Percentiles rank a stretch among this genome's conserved stretches.
phyloP scores from a whole-genome alignment of 2,888 invertebrate species.

The Nemurella pictetii region DNA sequence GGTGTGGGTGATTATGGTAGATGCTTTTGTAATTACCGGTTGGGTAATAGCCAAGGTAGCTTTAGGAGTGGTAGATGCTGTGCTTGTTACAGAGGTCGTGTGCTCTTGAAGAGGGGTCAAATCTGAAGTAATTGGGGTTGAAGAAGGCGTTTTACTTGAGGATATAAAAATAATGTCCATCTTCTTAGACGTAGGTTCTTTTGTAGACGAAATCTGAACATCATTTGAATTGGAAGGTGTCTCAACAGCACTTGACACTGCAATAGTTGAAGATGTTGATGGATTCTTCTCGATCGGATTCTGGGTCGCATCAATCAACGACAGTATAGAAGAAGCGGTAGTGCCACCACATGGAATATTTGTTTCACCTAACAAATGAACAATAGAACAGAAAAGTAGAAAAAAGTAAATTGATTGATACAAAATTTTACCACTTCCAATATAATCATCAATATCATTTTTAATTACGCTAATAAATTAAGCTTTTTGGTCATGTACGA shows the following conservation, averaged over 20 bases:
- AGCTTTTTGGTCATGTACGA: too few species aligned
- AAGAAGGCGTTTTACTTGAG: too few species aligned
- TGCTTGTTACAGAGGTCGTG: too few species aligned
- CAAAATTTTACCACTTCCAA: too few species aligned
- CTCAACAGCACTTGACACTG: not conserved
- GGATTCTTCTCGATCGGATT: not conserved
- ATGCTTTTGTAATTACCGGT: too few species aligned
- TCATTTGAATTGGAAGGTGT: not conserved
- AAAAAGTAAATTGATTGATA: not conserved
- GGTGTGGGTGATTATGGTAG: too few species aligned
- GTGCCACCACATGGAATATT: not conserved
- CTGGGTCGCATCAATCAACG: not conserved
- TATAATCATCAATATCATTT: too few species aligned
- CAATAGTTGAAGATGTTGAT: not conserved
- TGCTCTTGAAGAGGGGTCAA: too few species aligned
- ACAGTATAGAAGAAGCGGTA: not conserved
- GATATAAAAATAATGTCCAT: too few species aligned
- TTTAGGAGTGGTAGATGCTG: too few species aligned
- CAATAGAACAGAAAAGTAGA: not conserved
- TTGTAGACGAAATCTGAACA: not conserved
- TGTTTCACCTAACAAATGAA: not conserved
- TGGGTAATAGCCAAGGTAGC: not conserved
- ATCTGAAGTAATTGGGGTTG: too few species aligned
- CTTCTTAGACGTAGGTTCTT: not conserved
- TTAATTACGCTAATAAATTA: too few species aligned